A percentile compares a stretch with the other conserved stretches of the same genome.
These are phyloP conservation scores for Heterodera filipjevi DNA, from an alignment of 2,888 invertebrate genomes.

Conservation along the genomic window DNA sequence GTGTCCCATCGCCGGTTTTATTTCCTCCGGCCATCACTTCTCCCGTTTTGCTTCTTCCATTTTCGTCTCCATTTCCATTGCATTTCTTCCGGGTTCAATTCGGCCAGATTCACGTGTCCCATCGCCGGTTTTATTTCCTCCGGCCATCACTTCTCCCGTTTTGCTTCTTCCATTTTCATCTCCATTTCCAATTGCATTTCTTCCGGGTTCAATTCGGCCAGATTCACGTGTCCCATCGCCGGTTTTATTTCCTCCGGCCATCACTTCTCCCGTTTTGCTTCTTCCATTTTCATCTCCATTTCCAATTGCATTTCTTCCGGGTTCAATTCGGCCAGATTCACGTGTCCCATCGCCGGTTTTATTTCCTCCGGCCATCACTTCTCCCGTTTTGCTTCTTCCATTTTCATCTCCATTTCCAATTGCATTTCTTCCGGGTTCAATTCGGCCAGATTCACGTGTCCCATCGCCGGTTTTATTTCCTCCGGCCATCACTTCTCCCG, in stretches of 20 bases:
- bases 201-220: no score
- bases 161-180: no score
- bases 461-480: no score
- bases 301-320: background rate
- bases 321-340: background rate
- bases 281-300: background rate
- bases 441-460: background rate
- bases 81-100: no score
- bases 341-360: background rate
- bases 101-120: background rate
- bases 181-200: no score
- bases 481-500: no score
- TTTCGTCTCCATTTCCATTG: no score
- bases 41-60: slow-evolving; percentile 26
- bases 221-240: background rate
- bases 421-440: no score
- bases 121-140: background rate
- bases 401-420: no score
- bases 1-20: slow-evolving; percentile 3
- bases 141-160: background rate
- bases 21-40: slow-evolving; percentile 5
- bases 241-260: no score
- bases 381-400: no score
- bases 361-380: background rate
- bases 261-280: background rate